These are phyloP conservation scores for Phaedon cochleariae DNA, from an alignment of 2,888 invertebrate species.

Conservation along the genomic window DNA sequence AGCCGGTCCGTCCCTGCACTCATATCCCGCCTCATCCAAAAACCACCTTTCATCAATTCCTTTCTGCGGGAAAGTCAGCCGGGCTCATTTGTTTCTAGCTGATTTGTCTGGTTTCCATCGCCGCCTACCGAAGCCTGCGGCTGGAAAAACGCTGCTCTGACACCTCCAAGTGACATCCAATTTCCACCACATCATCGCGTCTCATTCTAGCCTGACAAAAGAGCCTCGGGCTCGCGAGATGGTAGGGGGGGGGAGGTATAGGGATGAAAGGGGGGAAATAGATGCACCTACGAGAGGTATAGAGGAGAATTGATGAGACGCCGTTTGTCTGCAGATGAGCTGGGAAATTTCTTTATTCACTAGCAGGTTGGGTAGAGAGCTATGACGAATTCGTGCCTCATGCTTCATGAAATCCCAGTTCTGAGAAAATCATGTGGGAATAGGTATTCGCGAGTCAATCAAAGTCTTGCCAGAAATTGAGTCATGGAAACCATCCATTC, in stretches of 20 bases:
- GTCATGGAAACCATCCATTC: too few relatives aligned
- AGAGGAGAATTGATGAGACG: background rate
- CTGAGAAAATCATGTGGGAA: background rate
- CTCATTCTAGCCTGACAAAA: constrained; percentile 25
- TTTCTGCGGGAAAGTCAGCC: constrained; percentile 41
- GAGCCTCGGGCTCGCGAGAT: constrained; percentile 25
- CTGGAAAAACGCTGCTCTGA: constrained; percentile 62
- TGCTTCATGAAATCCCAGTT: background rate
- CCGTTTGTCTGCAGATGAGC: background rate
- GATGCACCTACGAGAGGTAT: constrained; percentile 6
- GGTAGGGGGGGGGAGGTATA: background rate
- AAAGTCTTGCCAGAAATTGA: too few relatives aligned
- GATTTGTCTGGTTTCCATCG: constrained; percentile 60
- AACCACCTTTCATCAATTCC: constrained; percentile 52
- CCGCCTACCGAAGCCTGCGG: constrained; percentile 49
- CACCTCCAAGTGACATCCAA: constrained; percentile 65
- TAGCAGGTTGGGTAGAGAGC: background rate
- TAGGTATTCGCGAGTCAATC: too few relatives aligned
- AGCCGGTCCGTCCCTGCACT: background rate
- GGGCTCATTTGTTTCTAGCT: constrained; percentile 60
- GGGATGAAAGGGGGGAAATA: constrained; percentile 6
- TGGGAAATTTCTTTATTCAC: background rate
- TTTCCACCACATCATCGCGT: constrained; percentile 62
- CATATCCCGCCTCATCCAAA: constrained; percentile 22
- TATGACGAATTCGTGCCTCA: background rate